These are phyloP conservation scores for Cataglyphis albicans DNA, from an alignment of 2,888 invertebrate species.

Conservation along the genomic window DNA sequence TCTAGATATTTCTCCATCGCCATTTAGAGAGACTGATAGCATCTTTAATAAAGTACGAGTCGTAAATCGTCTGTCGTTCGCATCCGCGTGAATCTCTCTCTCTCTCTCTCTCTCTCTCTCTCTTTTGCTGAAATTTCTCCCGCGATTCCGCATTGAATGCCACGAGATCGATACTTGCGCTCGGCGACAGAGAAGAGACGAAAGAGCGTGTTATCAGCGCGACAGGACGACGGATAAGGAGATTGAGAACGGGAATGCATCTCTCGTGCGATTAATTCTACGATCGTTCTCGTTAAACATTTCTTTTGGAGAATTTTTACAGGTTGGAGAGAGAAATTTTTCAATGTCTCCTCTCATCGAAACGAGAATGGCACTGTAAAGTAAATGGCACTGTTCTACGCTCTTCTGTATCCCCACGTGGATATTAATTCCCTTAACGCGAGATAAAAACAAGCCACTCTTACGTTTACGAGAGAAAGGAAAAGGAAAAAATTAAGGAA, in stretches of 20 bases:
- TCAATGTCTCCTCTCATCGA: constrained; percentile 4
- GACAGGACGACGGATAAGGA: neutral
- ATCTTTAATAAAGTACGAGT: constrained; percentile 45
- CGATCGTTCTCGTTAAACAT: constrained; percentile 25
- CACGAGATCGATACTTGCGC: constrained; percentile 32
- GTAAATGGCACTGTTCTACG: constrained; percentile 20
- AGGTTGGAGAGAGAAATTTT: constrained; percentile 19
- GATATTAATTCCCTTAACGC: constrained; percentile 28
- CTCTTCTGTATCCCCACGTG: neutral
- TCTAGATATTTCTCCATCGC: neutral
- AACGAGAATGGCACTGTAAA: neutral
- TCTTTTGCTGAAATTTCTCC: constrained; percentile 1
- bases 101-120: constrained; percentile 2
- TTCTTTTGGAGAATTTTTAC: constrained; percentile 24
- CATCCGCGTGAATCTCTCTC: constrained; percentile 56
- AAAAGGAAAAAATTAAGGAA: constrained; percentile 16
- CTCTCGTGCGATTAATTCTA: constrained; percentile 48
- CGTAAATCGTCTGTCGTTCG: constrained; percentile 68
- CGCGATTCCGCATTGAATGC: constrained; percentile 34
- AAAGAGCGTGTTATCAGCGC: constrained; percentile 5
- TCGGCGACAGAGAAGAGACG: constrained; percentile 19
- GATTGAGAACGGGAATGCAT: constrained; percentile 7
- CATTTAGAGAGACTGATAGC: constrained; percentile 24
- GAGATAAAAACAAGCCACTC: constrained; percentile 9
- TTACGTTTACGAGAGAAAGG: constrained; percentile 40